phyloP scores from a whole-genome alignment of 2,797 vertebrate genomes.

The Anas capensis region DNA sequence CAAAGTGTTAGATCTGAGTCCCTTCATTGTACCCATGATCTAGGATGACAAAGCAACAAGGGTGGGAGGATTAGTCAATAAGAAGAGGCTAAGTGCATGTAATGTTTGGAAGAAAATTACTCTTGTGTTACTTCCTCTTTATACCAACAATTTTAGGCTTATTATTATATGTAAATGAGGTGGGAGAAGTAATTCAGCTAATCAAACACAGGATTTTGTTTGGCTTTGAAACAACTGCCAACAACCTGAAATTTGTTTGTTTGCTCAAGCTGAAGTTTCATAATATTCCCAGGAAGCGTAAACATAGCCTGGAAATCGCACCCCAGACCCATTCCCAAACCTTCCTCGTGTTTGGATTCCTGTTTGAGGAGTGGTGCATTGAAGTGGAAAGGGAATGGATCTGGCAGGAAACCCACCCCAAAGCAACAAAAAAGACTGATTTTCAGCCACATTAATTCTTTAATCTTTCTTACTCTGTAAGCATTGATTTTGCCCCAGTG shows the following conservation, averaged over 20 bases:
- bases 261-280: background rate
- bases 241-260: background rate
- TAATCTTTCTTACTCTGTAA: background rate
- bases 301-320: background rate
- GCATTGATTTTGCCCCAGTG: background rate
- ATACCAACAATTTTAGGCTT: background rate
- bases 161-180: background rate
- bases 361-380: background rate
- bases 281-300: too few relatives aligned
- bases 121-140: background rate
- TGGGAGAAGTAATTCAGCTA: background rate
- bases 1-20: background rate
- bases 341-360: background rate
- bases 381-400: background rate
- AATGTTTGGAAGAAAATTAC: background rate
- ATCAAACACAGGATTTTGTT: background rate
- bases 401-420: background rate
- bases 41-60: background rate
- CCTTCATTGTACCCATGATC: background rate
- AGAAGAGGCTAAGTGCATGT: background rate
- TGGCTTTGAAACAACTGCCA: background rate
- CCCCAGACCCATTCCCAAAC: background rate
- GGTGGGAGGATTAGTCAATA: background rate
- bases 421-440: background rate
- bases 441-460: background rate